phyloP scores from a whole-genome alignment of 2,797 vertebrate species.

The Atherinosoma microstoma region DNA sequence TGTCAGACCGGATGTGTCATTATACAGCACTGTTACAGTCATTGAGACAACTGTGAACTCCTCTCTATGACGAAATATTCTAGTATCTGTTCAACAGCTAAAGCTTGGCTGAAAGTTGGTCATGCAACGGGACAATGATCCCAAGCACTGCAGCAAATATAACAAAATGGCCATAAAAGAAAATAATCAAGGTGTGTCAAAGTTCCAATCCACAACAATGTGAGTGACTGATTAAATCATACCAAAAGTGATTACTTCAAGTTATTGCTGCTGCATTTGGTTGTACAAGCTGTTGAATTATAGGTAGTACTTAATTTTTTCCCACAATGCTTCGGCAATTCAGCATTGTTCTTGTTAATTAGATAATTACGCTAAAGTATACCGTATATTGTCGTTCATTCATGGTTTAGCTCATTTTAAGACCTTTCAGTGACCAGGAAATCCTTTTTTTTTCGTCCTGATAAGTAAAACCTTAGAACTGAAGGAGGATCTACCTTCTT shows the following conservation, averaged over 20 bases:
- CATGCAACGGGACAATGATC: background rate
- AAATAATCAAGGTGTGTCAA: background rate
- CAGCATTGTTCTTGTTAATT: background rate
- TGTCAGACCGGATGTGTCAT: background rate
- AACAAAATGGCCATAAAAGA: background rate
- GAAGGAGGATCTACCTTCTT: background rate
- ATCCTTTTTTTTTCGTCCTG: background rate
- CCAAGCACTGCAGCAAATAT: background rate
- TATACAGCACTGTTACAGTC: background rate
- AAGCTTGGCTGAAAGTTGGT: background rate
- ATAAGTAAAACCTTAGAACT: background rate
- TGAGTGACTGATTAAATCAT: background rate
- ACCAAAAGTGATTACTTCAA: background rate
- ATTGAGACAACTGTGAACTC: background rate
- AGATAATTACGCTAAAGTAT: background rate
- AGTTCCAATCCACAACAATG: background rate
- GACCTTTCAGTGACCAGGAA: background rate
- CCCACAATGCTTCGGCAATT: background rate
- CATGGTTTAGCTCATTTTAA: no score
- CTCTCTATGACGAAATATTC: background rate
- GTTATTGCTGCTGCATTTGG: background rate
- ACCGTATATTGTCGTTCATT: background rate
- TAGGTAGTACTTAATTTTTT: background rate
- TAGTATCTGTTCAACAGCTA: background rate
- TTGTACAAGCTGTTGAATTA: background rate